Conservation (phyloP, 35 echinoderm and acorn worm species). For the Apostichopus japonicus region DNA sequence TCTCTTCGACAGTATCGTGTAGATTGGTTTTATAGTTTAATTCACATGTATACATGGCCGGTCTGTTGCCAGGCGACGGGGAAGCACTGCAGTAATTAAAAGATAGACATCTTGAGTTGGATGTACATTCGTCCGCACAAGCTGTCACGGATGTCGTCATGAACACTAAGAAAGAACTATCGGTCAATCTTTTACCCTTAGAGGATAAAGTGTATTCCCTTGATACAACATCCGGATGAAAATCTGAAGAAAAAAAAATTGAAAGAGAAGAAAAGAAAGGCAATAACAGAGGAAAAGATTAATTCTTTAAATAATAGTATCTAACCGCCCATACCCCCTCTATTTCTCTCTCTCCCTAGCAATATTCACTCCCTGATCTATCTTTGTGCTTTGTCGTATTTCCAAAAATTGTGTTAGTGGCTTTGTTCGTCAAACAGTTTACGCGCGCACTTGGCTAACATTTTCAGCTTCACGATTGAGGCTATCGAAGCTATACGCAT, state of each 20-base stretch:
- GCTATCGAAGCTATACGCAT: too few species aligned
- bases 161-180: not conserved
- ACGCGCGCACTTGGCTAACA: too few species aligned
- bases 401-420: too few species aligned
- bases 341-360: too few species aligned
- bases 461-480: too few species aligned
- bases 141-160: not conserved
- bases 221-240: not conserved
- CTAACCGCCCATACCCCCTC: too few species aligned
- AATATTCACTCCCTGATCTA: too few species aligned
- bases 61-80: not conserved
- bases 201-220: not conserved
- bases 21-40: not conserved
- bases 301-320: too few species aligned
- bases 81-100: conserved; percentile 1
- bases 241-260: not conserved
- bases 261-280: not conserved
- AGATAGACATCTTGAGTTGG: not conserved
- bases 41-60: not conserved
- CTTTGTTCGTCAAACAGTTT: too few species aligned
- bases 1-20: too few species aligned
- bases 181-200: not conserved
- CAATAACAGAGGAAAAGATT: too few species aligned
- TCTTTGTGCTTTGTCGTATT: too few species aligned
- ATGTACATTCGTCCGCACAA: conserved; percentile 11